Evolutionary conservation across 2,113 vertebrate genomes (phyloP).

Genomic region (Sakesphorus luctuosus): DNA sequence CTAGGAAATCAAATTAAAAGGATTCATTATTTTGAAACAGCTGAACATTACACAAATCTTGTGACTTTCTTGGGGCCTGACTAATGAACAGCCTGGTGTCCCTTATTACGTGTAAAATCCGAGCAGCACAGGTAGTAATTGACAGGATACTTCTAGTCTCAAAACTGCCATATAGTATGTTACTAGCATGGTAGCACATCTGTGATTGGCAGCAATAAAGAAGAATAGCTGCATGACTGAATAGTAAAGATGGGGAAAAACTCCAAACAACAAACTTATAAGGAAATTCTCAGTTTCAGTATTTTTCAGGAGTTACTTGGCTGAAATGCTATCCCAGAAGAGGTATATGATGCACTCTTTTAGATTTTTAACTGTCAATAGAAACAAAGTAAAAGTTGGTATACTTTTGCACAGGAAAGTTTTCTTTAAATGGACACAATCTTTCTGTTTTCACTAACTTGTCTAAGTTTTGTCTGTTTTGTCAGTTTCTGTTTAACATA

Average conservation of each 20-base stretch:
- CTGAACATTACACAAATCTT: not conserved
- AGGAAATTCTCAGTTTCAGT: not conserved
- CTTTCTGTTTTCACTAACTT: not conserved
- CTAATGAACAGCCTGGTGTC: not conserved
- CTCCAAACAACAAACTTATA: not conserved
- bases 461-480: not conserved
- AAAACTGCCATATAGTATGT: not conserved
- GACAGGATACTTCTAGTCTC: not conserved
- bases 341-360: not conserved
- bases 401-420: not conserved
- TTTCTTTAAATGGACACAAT: not conserved
- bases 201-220: not conserved
- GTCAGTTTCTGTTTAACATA: not conserved
- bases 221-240: not conserved
- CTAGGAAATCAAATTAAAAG: not conserved
- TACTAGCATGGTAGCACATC: rapidly evolving
- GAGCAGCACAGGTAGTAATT: not conserved
- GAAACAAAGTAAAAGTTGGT: not conserved
- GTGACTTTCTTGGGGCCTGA: not conserved
- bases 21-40: not conserved
- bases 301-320: not conserved
- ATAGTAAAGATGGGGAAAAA: not conserved
- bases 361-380: not conserved
- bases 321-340: not conserved
- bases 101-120: not conserved